Percentiles rank a stretch among this genome's conserved stretches.
Evolutionary conservation across 2,888 invertebrate genomes (phyloP).

Genomic region (Pachydiplax longipennis): DNA sequence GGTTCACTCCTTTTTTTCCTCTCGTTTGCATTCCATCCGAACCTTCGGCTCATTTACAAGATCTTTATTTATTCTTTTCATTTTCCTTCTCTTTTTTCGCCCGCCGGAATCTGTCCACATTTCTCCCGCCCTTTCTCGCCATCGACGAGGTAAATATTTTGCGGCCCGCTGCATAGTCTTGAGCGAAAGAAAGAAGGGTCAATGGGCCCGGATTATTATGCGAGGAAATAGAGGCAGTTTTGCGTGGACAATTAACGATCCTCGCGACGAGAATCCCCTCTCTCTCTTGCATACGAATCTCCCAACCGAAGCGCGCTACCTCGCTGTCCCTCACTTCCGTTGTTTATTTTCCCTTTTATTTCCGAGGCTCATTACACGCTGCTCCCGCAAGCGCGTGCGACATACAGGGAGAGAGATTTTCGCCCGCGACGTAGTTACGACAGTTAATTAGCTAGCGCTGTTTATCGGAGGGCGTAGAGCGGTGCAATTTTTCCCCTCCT

Average conservation of each 20-base stretch:
- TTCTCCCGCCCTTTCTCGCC: not conserved
- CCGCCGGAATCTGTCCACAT: not conserved
- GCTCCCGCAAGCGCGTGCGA: not conserved
- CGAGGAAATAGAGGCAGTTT: not conserved
- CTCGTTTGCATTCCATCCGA: not conserved
- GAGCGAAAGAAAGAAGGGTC: not conserved
- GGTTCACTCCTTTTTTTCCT: not conserved
- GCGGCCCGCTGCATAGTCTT: not conserved
- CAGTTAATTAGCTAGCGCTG: not conserved
- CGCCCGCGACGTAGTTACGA: not conserved
- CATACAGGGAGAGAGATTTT: not conserved
- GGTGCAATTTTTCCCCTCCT: not conserved
- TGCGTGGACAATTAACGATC: not conserved
- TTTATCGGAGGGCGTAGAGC: not conserved
- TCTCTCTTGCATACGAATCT: not conserved
- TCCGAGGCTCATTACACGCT: not conserved
- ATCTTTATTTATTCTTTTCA: not conserved
- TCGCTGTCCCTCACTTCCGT: not conserved
- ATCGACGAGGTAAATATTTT: not conserved
- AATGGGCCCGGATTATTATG: not conserved
- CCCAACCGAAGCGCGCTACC: not conserved
- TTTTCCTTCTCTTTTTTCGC: not conserved
- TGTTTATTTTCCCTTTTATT: not conserved
- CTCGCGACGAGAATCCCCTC: not conserved
- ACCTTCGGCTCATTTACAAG: not conserved